These are phyloP conservation scores for Danio aesculapii DNA, from an alignment of 2,797 vertebrate species.

Conservation along the genomic window DNA sequence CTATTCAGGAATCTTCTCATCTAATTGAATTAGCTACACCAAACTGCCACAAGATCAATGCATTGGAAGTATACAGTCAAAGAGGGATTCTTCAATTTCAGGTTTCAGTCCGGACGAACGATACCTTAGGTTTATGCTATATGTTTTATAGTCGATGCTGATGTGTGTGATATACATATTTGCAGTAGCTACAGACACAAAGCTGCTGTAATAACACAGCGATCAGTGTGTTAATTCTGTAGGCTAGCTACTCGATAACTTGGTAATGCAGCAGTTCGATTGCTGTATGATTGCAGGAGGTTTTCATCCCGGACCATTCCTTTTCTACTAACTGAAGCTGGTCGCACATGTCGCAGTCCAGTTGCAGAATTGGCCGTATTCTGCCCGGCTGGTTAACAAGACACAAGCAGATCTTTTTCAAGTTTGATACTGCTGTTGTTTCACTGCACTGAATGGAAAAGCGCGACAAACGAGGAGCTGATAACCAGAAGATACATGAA, in stretches of 20 bases:
- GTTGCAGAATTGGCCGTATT: conserved; percentile 11
- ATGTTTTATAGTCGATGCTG: neutral
- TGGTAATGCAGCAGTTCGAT: conserved; percentile 21
- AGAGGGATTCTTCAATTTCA: neutral
- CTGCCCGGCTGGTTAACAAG: conserved; percentile 1
- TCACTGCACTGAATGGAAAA: conserved; percentile 2
- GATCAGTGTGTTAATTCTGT: neutral
- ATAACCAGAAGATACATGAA: neutral
- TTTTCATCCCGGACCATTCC: neutral
- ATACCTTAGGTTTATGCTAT: neutral
- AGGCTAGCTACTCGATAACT: conserved; percentile 5
- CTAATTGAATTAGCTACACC: neutral
- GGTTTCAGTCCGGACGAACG: neutral
- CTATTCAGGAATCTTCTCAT: neutral
- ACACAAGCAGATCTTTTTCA: conserved; percentile 23
- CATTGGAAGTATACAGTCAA: too few relatives aligned
- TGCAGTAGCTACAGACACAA: neutral
- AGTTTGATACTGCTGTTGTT: conserved; percentile 29
- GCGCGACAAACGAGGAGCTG: neutral
- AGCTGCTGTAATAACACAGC: neutral
- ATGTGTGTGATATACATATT: conserved; percentile 11
- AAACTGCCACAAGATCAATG: neutral
- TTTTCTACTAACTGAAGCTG: conserved; percentile 15
- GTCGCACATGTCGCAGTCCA: conserved; percentile 11
- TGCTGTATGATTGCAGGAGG: neutral